Conservation (phyloP, 2,888 invertebrate species). For the Drosophila rubida region DNA sequence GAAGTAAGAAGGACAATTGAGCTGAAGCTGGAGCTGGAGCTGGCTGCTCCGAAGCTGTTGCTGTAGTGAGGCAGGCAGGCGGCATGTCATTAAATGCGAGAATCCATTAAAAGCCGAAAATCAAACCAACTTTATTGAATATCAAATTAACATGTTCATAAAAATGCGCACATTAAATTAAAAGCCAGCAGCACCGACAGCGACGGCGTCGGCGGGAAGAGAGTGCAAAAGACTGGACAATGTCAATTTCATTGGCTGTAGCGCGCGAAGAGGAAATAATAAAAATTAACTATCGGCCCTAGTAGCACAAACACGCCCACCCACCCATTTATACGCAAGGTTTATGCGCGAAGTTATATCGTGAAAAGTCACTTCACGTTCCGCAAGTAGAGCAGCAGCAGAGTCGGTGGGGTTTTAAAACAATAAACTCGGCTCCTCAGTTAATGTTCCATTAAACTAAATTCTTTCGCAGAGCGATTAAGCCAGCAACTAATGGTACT, state of each 20-base stretch:
- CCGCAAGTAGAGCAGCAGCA: neutral
- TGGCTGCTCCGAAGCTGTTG: neutral
- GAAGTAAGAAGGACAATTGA: slow-evolving; percentile 6
- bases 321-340: slow-evolving; percentile 19
- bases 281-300: slow-evolving; percentile 62
- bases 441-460: neutral
- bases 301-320: slow-evolving; percentile 12
- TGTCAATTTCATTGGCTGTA: slow-evolving; percentile 57
- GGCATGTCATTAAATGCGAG: slow-evolving; percentile 70
- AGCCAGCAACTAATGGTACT: neutral
- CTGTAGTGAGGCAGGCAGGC: slow-evolving; percentile 13
- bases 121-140: slow-evolving; percentile 80
- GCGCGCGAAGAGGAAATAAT: slow-evolving; percentile 63
- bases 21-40: slow-evolving; percentile 11
- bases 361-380: slow-evolving; percentile 18
- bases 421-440: neutral
- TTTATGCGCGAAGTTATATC: slow-evolving; percentile 55
- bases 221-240: slow-evolving; percentile 43
- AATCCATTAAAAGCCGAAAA: slow-evolving; percentile 81
- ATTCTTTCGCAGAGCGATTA: neutral
- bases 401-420: neutral
- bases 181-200: slow-evolving; percentile 39
- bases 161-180: slow-evolving; percentile 78
- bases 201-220: slow-evolving; percentile 22
- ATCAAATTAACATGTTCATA: slow-evolving; percentile 82